Evolutionary conservation across 2,797 vertebrate genomes (phyloP).

Genomic region (Falco berigora): DNA sequence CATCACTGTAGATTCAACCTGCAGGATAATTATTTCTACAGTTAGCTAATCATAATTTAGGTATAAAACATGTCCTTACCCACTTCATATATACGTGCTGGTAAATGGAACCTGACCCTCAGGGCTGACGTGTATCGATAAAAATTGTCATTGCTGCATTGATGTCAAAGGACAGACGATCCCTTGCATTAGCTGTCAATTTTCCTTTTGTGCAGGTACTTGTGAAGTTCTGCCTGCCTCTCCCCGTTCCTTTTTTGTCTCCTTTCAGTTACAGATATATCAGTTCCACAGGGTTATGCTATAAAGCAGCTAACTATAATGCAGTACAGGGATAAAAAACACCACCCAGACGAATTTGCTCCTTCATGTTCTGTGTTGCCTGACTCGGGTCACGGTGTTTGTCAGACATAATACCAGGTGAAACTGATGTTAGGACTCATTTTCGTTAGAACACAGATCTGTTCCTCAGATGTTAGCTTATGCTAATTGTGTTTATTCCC

Average conservation of each 20-base stretch:
- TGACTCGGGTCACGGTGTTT: neutral
- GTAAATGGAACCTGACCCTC: neutral
- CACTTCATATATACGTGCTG: neutral
- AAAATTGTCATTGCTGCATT: neutral
- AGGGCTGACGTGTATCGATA: neutral
- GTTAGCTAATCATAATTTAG: neutral
- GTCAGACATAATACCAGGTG: neutral
- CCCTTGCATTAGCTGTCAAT: neutral
- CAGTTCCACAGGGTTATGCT: neutral
- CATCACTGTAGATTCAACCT: conserved; percentile 92
- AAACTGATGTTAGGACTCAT: neutral
- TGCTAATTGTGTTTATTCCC: neutral
- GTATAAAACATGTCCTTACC: neutral
- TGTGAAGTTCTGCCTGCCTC: neutral
- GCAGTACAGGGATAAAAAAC: neutral
- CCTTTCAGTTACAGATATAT: neutral
- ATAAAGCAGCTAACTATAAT: neutral
- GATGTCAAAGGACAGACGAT: neutral
- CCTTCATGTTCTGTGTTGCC: neutral
- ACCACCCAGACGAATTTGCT: neutral
- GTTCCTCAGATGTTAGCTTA: neutral
- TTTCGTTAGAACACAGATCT: neutral
- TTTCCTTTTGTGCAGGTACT: neutral
- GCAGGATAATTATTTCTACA: conserved; percentile 1
- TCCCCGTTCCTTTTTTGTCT: neutral